phyloP scores from a whole-genome alignment of 2,113 vertebrate genomes.

The Panthera leo region DNA sequence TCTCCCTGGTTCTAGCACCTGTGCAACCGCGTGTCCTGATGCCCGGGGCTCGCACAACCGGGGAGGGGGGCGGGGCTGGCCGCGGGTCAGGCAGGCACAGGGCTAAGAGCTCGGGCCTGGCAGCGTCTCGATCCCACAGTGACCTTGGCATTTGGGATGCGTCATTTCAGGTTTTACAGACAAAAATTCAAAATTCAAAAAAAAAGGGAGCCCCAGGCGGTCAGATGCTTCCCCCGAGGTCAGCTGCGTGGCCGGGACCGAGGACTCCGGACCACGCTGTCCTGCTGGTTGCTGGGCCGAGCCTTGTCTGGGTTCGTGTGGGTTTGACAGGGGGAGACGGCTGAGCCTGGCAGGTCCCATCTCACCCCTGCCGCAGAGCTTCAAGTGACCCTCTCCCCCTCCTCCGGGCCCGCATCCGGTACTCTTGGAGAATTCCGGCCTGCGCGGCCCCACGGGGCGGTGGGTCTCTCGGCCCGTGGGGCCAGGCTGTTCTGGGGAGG shows the following conservation, averaged over 20 bases:
- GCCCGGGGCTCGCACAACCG: accelerated
- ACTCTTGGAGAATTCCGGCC: background rate
- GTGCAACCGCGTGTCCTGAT: accelerated
- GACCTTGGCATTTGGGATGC: background rate
- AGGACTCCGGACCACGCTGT: background rate
- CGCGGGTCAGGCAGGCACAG: accelerated
- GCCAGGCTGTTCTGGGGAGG: accelerated
- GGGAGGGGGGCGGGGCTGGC: background rate
- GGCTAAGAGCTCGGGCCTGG: accelerated
- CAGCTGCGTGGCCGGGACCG: accelerated
- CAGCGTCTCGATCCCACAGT: accelerated
- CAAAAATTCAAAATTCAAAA: no score
- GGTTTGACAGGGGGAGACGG: no score
- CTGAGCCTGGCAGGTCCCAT: background rate
- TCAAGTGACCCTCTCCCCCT: accelerated
- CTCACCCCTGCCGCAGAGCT: accelerated
- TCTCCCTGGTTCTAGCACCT: background rate
- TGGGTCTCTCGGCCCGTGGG: accelerated
- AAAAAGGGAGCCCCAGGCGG: no score
- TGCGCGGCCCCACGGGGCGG: accelerated
- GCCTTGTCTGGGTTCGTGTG: background rate
- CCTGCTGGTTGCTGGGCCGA: background rate
- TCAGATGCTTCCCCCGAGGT: accelerated
- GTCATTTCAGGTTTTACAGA: background rate
- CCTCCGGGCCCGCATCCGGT: background rate